A percentile compares a stretch with the other conserved stretches of the same genome.
Conservation (phyloP, 2,797 vertebrate genomes). For the Botia kubotai region DNA sequence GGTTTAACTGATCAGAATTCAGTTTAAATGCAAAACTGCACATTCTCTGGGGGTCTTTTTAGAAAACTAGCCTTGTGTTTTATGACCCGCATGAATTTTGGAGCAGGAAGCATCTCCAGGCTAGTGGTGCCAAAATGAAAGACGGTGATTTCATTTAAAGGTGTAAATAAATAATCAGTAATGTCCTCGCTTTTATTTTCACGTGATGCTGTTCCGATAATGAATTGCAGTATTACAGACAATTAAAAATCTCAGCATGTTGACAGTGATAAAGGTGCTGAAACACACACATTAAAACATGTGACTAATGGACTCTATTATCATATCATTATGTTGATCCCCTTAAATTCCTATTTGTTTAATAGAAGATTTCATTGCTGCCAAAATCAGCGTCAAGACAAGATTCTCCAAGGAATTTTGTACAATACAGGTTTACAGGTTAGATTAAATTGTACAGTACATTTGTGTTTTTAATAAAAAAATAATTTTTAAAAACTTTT, state of each 20-base stretch:
- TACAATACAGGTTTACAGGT: background rate
- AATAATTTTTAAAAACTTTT: no score
- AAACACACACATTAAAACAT: background rate
- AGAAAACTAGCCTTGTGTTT: background rate
- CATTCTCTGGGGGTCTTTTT: background rate
- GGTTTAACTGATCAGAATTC: background rate
- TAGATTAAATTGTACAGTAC: no score
- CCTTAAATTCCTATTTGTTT: background rate
- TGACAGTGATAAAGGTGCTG: background rate
- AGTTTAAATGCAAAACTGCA: background rate
- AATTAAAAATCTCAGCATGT: background rate
- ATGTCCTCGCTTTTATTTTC: background rate
- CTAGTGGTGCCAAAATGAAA: background rate
- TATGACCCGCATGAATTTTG: background rate
- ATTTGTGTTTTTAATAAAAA: no score
- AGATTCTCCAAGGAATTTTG: background rate
- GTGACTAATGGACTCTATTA: conserved; percentile 7
- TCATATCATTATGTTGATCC: conserved; percentile 8
- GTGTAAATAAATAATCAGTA: background rate
- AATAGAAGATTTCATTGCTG: background rate
- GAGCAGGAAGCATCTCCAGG: conserved; percentile 1
- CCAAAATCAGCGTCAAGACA: background rate
- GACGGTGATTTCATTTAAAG: background rate
- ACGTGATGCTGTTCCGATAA: background rate
- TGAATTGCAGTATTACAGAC: background rate